These are phyloP conservation scores for Cichlasoma orientale DNA, from an alignment of 2,797 vertebrate genomes.

Conservation along the genomic window DNA sequence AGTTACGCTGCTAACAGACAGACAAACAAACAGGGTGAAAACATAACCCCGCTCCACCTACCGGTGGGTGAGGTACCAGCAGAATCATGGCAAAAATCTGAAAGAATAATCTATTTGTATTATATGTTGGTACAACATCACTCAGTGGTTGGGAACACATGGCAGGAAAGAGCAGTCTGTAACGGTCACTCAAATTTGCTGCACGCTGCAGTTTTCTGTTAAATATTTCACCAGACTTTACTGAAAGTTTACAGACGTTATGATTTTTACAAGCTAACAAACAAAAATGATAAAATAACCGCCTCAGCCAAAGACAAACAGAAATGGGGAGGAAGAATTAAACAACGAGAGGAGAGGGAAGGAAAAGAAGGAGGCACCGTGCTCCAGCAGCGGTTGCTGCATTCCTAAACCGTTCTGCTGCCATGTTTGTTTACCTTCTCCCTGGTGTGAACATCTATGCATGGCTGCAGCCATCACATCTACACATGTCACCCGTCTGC, in stretches of 20 bases:
- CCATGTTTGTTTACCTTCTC: constrained; percentile 74
- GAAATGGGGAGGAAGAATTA: not conserved
- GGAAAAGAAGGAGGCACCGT: not conserved
- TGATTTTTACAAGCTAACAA: not conserved
- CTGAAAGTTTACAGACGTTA: not conserved
- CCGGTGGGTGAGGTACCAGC: no score
- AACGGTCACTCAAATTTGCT: not conserved
- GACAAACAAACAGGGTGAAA: no score
- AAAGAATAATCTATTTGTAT: not conserved
- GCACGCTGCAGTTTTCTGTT: not conserved
- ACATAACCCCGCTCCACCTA: no score
- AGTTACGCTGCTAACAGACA: no score
- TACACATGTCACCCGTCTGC: constrained; percentile 70
- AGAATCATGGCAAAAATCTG: not conserved
- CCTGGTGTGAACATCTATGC: constrained; percentile 77
- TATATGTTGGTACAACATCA: not conserved
- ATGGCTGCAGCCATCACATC: constrained; percentile 78
- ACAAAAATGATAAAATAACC: not conserved
- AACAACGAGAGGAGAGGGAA: not conserved
- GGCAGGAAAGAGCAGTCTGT: not conserved
- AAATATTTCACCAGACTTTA: not conserved
- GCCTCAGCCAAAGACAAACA: not conserved
- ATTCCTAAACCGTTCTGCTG: constrained; percentile 58
- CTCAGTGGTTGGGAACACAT: not conserved
- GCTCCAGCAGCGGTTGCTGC: constrained; percentile 12